phyloP scores from a whole-genome alignment of 37 sponge, comb jelly and placozoan species.

The Haliclona indistincta region DNA sequence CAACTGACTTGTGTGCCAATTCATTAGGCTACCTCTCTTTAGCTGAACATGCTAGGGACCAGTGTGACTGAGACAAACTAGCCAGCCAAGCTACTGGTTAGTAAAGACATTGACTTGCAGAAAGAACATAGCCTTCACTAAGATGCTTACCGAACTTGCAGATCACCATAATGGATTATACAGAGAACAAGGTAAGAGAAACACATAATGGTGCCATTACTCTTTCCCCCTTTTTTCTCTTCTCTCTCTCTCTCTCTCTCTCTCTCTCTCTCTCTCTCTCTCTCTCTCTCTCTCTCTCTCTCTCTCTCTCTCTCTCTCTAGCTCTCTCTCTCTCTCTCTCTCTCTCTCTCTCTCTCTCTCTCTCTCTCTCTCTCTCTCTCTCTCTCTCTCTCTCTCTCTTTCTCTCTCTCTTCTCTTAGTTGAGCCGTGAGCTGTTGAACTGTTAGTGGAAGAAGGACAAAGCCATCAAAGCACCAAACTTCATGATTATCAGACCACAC shows the following conservation, averaged over 20 bases:
- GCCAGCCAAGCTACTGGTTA: slow-evolving; percentile 35
- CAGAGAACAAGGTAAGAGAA: slow-evolving; percentile 59
- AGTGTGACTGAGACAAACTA: slow-evolving; percentile 47
- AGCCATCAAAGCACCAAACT: slow-evolving; percentile 57
- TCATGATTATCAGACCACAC: slow-evolving; percentile 64
- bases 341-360: too few relatives aligned
- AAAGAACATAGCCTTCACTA: neutral
- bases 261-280: too few relatives aligned
- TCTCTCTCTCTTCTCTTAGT: neutral
- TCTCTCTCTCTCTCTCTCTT: too few relatives aligned
- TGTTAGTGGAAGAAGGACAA: slow-evolving; percentile 75
- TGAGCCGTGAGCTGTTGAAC: slow-evolving; percentile 62
- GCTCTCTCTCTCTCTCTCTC: too few relatives aligned
- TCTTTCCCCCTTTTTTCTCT: too few relatives aligned
- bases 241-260: too few relatives aligned
- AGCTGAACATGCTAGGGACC: slow-evolving; percentile 19
- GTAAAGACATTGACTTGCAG: slow-evolving; percentile 39
- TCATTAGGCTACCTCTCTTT: neutral
- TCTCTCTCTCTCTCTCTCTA: too few relatives aligned
- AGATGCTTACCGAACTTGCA: slow-evolving; percentile 56
- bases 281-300: too few relatives aligned
- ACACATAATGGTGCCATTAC: too few relatives aligned
- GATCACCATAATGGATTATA: slow-evolving; percentile 67
- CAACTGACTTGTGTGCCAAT: too few relatives aligned
- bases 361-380: too few relatives aligned